Evolutionary conservation across 1,140 invertebrate genomes (phyloP).

Genomic region (Zaprionus tsacasi): DNA sequence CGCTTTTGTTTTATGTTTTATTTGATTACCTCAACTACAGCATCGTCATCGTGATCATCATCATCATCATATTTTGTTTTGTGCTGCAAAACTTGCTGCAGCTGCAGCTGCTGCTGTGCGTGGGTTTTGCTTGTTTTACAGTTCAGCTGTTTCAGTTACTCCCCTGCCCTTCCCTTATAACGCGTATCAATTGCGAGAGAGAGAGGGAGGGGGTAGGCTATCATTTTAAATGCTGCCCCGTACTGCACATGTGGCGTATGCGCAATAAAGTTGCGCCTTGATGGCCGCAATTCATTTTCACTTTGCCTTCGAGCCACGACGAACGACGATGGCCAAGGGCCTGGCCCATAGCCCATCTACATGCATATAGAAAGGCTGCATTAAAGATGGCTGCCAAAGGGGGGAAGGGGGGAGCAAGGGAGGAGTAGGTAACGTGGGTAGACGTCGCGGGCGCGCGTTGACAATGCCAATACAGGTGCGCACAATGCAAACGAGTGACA

Average conservation of each 20-base stretch:
- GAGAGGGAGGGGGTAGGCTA: not conserved
- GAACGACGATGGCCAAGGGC: constrained; percentile 38
- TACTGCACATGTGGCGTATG: constrained; percentile 58
- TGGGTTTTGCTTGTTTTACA: constrained; percentile 5
- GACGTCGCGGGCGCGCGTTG: constrained; percentile 52
- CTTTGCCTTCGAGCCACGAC: constrained; percentile 44
- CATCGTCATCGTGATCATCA: not conserved
- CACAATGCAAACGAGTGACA: constrained; percentile 78
- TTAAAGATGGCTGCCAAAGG: constrained; percentile 53
- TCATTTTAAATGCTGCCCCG: constrained; percentile 56
- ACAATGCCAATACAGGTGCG: constrained; percentile 78
- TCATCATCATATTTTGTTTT: constrained; percentile 9
- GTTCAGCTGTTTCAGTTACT: not conserved
- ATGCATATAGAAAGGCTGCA: constrained; percentile 66
- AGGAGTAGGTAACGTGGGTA: not conserved
- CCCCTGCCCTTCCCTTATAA: not conserved
- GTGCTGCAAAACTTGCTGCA: not conserved
- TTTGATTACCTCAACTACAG: constrained; percentile 56
- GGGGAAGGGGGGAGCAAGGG: not conserved
- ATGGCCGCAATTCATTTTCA: constrained; percentile 70
- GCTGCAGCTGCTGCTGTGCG: not conserved
- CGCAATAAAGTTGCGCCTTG: constrained; percentile 58
- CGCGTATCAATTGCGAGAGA: constrained; percentile 20
- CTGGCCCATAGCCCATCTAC: constrained; percentile 30
- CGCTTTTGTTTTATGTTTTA: constrained; percentile 29